Evolutionary conservation across 1,140 invertebrate genomes (phyloP), one percentile per base, ranked within the genome.

Genomic region (Drosophila quadrilineata): DNA sequence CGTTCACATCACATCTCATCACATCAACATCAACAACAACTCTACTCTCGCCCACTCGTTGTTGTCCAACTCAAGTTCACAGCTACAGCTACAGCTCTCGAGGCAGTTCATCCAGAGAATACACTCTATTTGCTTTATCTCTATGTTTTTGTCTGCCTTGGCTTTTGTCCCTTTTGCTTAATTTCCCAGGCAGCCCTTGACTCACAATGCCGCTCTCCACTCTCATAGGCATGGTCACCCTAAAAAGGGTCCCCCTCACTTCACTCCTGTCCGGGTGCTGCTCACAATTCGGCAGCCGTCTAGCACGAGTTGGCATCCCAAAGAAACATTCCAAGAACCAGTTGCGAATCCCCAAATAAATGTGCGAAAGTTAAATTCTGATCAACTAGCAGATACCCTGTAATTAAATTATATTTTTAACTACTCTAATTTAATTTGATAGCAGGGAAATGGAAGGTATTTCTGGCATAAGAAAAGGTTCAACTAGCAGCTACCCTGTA

Each of bases 121-220:
- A 67, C 41, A 57, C 71, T 71, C 77, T 84, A 76, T 82, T 82
- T 82, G 77, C 68, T 84, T 82, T 82, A 82, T 82, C 76, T n/a
- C n/a, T 84, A 50, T 84, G 73, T 59, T 28, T 31, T n/a, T 29
- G 28, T 46, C 59, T 60, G 48, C 35, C 57, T 50, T 54, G 63
- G 62, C 43, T n/a, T n/a, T n/a, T n/a, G 70, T 69, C 49, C 67
- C 64, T 56, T n/a, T 65, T 17, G 65, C 64, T 48, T 70, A 48
- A 45, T 21, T 79, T 71, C 76, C 76, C 75, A 82, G 62, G 71
- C 75, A 50, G 21, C 75, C 33, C 29, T 56, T 53, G 35, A 73
- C 38, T 45, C 54, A 58, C 58, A 75, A 75, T 59, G 3, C 31
- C 41, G 10, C 24, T 29, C 43, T 49, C 50, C 59, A 28, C 0